Conservation (phyloP, 2,888 invertebrate species). For the Spodoptera littoralis region DNA sequence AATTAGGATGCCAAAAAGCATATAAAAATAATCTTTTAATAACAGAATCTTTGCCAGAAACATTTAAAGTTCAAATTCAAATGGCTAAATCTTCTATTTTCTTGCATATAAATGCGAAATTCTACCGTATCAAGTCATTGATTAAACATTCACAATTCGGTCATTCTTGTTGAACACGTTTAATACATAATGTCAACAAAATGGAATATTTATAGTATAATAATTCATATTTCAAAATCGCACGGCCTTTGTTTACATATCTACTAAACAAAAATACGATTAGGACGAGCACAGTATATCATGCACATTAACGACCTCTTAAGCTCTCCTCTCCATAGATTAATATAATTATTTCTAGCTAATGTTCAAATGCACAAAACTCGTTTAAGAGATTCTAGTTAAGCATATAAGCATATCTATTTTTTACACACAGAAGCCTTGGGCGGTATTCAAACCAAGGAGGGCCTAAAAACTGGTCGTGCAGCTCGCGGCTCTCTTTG, state of each 20-base stretch:
- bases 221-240: constrained; percentile 14
- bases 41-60: constrained; percentile 28
- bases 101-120: constrained; percentile 17
- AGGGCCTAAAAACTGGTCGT: constrained; percentile 75
- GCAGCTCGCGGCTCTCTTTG: constrained; percentile 74
- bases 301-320: constrained; percentile 34
- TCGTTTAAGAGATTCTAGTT: constrained; percentile 52
- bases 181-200: constrained; percentile 8
- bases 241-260: constrained; percentile 30
- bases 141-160: constrained; percentile 18
- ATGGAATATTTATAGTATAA: constrained; percentile 6
- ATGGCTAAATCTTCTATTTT: constrained; percentile 17
- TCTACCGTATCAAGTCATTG: constrained; percentile 28
- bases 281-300: constrained; percentile 11
- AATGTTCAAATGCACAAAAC: constrained; percentile 52
- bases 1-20: constrained; percentile 46
- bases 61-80: constrained; percentile 8
- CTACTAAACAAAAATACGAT: constrained; percentile 8
- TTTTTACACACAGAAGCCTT: constrained; percentile 68
- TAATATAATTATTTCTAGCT: constrained; percentile 44
- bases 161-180: constrained; percentile 6
- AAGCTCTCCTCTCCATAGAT: constrained; percentile 32
- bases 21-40: constrained; percentile 22
- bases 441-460: constrained; percentile 70
- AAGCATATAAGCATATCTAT: constrained; percentile 57